Evolutionary conservation across 2,113 vertebrate genomes (phyloP).

Genomic region (Calonectris borealis): DNA sequence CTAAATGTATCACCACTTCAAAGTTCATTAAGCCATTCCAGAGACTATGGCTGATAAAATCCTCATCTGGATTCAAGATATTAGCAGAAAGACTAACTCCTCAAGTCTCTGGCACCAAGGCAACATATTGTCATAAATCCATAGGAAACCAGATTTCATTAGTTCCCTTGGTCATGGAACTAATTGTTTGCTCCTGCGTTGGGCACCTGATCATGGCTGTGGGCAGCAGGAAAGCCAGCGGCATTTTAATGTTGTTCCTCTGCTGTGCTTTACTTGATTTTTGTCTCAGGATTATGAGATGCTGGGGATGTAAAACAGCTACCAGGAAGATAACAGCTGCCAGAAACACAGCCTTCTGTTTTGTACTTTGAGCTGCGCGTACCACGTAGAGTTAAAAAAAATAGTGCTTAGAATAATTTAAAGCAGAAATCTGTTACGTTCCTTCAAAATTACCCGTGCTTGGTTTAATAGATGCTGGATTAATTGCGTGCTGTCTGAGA

Average conservation of each 20-base stretch:
- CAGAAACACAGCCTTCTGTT: conserved; percentile 47
- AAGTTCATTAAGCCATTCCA: conserved; percentile 28
- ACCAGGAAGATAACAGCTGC: conserved; percentile 12
- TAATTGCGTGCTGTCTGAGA: conserved; percentile 65
- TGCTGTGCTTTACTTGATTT: conserved; percentile 7
- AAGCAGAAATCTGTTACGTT: conserved; percentile 59
- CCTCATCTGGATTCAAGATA: conserved; percentile 36
- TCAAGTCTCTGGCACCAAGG: conserved; percentile 34
- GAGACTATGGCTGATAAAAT: conserved; percentile 11
- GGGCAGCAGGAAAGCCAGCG: conserved; percentile 10
- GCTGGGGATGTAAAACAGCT: conserved; percentile 37
- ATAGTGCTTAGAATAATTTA: conserved; percentile 55
- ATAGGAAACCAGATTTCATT: conserved; percentile 49
- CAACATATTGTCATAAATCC: conserved; percentile 17
- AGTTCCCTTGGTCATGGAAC: conserved; percentile 10
- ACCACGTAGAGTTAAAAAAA: conserved; percentile 36
- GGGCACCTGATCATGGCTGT: conserved; percentile 11
- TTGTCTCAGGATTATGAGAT: conserved; percentile 45
- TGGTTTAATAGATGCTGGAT: conserved; percentile 65
- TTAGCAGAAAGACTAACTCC: conserved; percentile 14
- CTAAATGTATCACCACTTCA: background rate
- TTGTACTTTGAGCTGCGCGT: conserved; percentile 5
- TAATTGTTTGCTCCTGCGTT: background rate
- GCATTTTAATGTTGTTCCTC: conserved; percentile 22
- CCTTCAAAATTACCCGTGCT: conserved; percentile 61